Conservation (phyloP, 1,140 invertebrate species). For the Brachionus calyciflorus region DNA sequence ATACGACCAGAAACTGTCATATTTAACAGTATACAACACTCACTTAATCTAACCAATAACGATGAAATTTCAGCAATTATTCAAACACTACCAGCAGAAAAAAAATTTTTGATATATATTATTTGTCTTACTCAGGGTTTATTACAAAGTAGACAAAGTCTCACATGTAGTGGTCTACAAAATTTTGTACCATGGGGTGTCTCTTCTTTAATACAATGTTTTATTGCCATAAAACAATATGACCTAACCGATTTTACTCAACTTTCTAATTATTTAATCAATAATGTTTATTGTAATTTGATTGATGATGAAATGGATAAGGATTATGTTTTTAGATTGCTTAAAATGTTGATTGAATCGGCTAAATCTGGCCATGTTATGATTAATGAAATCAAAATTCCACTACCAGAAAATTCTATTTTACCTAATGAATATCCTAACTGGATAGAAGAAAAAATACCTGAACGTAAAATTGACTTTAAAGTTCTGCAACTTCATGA, state of each 20-base stretch:
- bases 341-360: neutral
- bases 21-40: slow-evolving; percentile 7
- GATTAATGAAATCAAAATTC: slow-evolving; percentile 1
- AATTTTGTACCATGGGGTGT: slow-evolving; percentile 30
- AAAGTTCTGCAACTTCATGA: slow-evolving; percentile 19
- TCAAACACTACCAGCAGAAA: neutral
- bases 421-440: slow-evolving; percentile 14
- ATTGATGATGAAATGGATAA: slow-evolving; percentile 33
- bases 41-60: neutral
- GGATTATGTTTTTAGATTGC: neutral
- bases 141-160: slow-evolving; percentile 19
- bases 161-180: slow-evolving; percentile 6
- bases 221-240: neutral
- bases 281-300: slow-evolving; percentile 32
- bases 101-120: slow-evolving; percentile 1
- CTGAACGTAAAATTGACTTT: slow-evolving; percentile 29
- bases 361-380: neutral
- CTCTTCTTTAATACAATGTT: slow-evolving; percentile 1
- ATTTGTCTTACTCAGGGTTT: slow-evolving; percentile 9
- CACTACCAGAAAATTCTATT: neutral
- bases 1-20: slow-evolving; percentile 24
- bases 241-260: neutral
- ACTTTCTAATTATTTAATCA: neutral
- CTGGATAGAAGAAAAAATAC: slow-evolving; percentile 31
- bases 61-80: neutral